Evolutionary conservation across 2,113 vertebrate genomes (phyloP), one percentile per base, ranked within the genome.

Genomic region (Heterocephalus glaber): DNA sequence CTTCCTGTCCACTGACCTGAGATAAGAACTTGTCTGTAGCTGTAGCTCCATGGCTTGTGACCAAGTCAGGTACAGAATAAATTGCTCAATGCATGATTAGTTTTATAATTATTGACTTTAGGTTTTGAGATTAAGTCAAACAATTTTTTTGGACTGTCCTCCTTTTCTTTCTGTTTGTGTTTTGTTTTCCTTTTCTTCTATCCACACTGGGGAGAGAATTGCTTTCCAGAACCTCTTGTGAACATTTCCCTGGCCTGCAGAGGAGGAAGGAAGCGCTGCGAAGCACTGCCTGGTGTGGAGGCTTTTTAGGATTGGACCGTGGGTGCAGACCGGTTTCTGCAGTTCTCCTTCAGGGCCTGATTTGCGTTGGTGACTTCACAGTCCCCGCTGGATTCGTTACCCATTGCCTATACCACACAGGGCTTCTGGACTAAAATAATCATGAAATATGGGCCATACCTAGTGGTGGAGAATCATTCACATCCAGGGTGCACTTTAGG

Each of bases 61-160:
- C 30, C 19, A 19, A 26, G 33, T 17, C 70, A 41, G 9, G 35
- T 4, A 6, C 30, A 4, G 33, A 35, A 76, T 16, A 14, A 13
- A 6, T 58, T 44, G 56, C 9, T 19, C 26, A 49, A 61, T 11
- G 22, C 47, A 0, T 38, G 74, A 56, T 20, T 85, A 10, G 49
- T 47, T 90, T 72, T n/a, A 12, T 85, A 54, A 63, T 63, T 44
- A 3, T 28, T 2, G 61, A 68, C 81, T 74, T 77, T 35, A 49
- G 24, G 9, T 85, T 92, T 92, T 8, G 38, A 66, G 81, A 82
- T 47, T 52, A 92, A 58, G 54, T 70, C 68, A 77, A 77, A 77
- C 24, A 0, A 0, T n/a, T 52, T 76, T 63, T 52, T 52, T 22
- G 26, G 49, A 22, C 33, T 35, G 3, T 56, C 35, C 17, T 77